These are phyloP conservation scores for Panorpa germanica DNA, from an alignment of 2,888 invertebrate genomes.

Conservation along the genomic window DNA sequence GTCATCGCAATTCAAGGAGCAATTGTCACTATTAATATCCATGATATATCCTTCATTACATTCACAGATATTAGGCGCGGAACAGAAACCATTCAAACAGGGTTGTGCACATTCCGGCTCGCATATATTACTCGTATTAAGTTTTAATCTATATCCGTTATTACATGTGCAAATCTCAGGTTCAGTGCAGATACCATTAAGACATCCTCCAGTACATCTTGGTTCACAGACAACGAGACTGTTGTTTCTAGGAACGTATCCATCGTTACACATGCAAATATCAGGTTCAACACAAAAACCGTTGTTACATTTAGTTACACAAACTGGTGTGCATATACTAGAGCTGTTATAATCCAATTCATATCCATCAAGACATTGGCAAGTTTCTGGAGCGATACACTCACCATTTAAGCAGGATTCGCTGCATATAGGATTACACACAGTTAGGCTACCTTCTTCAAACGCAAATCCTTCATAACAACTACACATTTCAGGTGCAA, in stretches of 20 bases:
- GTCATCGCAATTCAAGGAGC: no score
- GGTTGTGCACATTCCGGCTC: no score
- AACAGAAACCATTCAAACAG: slow-evolving; percentile 50
- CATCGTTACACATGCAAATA: slow-evolving; percentile 20
- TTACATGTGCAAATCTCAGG: no score
- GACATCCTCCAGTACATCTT: slow-evolving; percentile 20
- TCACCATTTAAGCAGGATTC: slow-evolving; percentile 27
- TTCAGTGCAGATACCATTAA: no score
- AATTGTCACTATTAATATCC: no score
- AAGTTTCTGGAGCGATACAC: slow-evolving; percentile 21
- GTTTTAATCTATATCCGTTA: no score
- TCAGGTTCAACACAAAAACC: slow-evolving; percentile 19
- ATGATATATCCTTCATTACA: slow-evolving; percentile 31
- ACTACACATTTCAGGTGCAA: slow-evolving; percentile 17
- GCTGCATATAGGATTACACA: slow-evolving; percentile 29
- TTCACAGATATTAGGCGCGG: slow-evolving; percentile 38
- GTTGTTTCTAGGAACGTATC: slow-evolving; percentile 20
- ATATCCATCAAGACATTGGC: slow-evolving; percentile 19
- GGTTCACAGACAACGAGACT: slow-evolving; percentile 18
- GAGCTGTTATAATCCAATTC: no score
- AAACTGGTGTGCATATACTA: no score
- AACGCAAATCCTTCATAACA: slow-evolving; percentile 14
- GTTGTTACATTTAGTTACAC: slow-evolving; percentile 20
- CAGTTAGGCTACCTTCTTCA: slow-evolving; percentile 16
- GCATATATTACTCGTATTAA: no score